phyloP scores from a whole-genome alignment of 2,888 invertebrate species.

The Bedellia somnulentella region DNA sequence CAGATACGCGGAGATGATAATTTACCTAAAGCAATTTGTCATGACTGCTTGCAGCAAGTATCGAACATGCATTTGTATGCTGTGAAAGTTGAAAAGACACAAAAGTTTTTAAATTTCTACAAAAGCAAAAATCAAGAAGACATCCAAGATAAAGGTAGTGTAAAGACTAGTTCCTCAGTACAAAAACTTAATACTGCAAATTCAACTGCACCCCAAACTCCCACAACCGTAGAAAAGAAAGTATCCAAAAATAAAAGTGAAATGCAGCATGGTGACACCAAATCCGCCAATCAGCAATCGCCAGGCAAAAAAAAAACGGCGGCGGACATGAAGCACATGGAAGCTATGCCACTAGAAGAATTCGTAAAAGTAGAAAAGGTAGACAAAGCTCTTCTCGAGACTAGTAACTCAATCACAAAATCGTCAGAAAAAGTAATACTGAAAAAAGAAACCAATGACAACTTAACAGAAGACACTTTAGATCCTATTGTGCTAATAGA shows the following conservation, averaged over 20 bases:
- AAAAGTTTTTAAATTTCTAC: conserved; percentile 45
- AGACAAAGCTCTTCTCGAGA: conserved; percentile 27
- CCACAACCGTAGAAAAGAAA: neutral
- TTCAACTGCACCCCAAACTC: no score
- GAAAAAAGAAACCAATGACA: conserved; percentile 13
- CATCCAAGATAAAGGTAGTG: conserved; percentile 19
- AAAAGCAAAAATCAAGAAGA: conserved; percentile 27
- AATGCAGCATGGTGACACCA: conserved; percentile 30
- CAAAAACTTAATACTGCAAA: conserved; percentile 20
- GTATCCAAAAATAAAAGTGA: conserved; percentile 13
- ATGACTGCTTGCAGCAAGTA: conserved; percentile 49
- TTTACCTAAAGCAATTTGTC: conserved; percentile 52
- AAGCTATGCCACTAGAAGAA: conserved; percentile 45
- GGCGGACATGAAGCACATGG: conserved; percentile 35
- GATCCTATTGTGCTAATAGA: conserved; percentile 38
- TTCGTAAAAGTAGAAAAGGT: conserved; percentile 35
- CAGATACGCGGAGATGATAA: conserved; percentile 42
- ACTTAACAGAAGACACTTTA: conserved; percentile 20
- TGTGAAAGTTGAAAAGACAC: conserved; percentile 48
- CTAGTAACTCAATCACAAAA: conserved; percentile 11
- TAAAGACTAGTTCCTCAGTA: conserved; percentile 19
- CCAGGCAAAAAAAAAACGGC: conserved; percentile 26
- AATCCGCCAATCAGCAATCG: neutral
- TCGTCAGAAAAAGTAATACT: conserved; percentile 13
- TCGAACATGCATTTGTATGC: conserved; percentile 32